A percentile compares a stretch with the other conserved stretches of the same genome.
Conservation (phyloP, 2,113 vertebrate species). For the Labeo rohita region DNA sequence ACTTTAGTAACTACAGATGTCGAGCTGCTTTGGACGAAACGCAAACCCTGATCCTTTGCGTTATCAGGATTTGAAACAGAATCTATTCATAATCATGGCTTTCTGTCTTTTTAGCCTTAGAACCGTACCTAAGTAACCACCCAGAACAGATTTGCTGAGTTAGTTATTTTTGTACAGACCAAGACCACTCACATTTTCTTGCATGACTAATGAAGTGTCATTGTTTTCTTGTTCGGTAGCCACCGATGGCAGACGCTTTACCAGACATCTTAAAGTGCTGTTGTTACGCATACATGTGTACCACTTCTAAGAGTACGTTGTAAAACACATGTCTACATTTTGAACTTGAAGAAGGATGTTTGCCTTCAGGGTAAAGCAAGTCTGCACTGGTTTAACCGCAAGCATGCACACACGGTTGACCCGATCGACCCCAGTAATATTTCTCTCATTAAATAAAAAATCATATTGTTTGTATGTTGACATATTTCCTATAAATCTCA, state of each 20-base stretch:
- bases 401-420: constrained; percentile 43
- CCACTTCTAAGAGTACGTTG: constrained; percentile 19
- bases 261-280: constrained; percentile 18
- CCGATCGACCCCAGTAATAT: constrained; percentile 32
- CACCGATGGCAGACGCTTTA: neutral
- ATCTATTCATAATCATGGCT: neutral
- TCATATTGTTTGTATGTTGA: neutral
- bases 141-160: neutral
- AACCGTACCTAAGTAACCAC: too few species aligned
- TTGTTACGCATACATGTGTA: neutral
- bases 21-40: neutral
- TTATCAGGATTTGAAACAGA: constrained; percentile 25
- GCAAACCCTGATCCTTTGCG: neutral
- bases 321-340: constrained; percentile 43
- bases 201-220: constrained; percentile 2
- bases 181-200: too few species aligned
- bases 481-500: constrained; percentile 3
- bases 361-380: constrained; percentile 43
- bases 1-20: constrained; percentile 23
- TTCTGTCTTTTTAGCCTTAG: neutral
- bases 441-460: constrained; percentile 26
- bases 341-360: constrained; percentile 39
- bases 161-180: neutral
- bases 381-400: constrained; percentile 39
- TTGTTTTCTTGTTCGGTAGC: neutral